phyloP scores from a whole-genome alignment of 2,113 vertebrate species.

The Fregata magnificens region DNA sequence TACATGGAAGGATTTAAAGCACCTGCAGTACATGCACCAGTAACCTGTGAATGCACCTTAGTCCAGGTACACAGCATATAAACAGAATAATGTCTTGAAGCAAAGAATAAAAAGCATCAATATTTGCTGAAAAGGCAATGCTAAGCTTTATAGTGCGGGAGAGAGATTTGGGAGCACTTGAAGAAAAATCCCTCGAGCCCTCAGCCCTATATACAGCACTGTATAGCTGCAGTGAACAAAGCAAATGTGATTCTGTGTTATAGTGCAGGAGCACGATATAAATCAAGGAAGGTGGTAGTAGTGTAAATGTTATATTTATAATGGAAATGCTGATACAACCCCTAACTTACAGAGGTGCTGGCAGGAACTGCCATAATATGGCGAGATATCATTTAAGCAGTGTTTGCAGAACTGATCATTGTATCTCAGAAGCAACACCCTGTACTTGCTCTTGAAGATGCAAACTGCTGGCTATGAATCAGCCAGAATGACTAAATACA shows the following conservation, averaged over 20 bases:
- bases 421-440: slow-evolving; percentile 35
- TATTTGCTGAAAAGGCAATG: slow-evolving; percentile 24
- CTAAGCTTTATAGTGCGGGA: background rate
- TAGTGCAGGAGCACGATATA: background rate
- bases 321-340: slow-evolving; percentile 53
- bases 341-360: slow-evolving; percentile 19
- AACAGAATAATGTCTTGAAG: background rate
- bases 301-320: slow-evolving; percentile 58
- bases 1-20: slow-evolving; percentile 21
- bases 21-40: background rate
- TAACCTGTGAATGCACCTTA: slow-evolving; percentile 13
- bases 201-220: background rate
- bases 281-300: slow-evolving; percentile 53
- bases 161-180: slow-evolving; percentile 41
- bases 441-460: slow-evolving; percentile 41
- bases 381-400: slow-evolving; percentile 30
- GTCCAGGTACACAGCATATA: background rate
- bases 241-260: slow-evolving; percentile 34
- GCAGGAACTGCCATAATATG: slow-evolving; percentile 3
- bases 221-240: slow-evolving; percentile 9
- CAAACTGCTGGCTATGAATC: slow-evolving; percentile 34
- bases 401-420: slow-evolving; percentile 40
- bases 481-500: slow-evolving; percentile 39
- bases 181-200: slow-evolving; percentile 4
- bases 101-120: slow-evolving; percentile 34